These are phyloP conservation scores for Adelognathus sp. DNA, from an alignment of 2,888 invertebrate species.

Conservation along the genomic window DNA sequence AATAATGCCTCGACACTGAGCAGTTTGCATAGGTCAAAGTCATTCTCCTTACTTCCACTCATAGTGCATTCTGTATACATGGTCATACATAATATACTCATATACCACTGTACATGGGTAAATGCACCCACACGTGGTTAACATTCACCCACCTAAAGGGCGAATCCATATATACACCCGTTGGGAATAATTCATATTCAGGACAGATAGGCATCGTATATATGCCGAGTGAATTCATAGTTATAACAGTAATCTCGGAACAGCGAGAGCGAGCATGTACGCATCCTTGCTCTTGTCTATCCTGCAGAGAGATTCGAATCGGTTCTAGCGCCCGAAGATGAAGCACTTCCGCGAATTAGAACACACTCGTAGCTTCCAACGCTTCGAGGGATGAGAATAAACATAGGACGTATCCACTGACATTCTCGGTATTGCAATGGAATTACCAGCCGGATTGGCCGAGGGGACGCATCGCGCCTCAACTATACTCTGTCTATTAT, in stretches of 20 bases:
- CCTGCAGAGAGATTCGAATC: slow-evolving; percentile 39
- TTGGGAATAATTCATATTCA: slow-evolving; percentile 52
- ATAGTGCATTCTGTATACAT: neutral
- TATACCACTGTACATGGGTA: neutral
- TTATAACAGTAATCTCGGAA: slow-evolving; percentile 12
- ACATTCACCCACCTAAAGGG: slow-evolving; percentile 31
- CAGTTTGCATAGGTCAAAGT: no score
- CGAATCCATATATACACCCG: slow-evolving; percentile 36
- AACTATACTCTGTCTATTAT: no score
- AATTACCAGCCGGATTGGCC: neutral
- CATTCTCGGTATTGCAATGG: neutral
- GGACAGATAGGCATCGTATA: slow-evolving; percentile 9
- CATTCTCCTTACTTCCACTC: neutral
- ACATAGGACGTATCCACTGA: neutral
- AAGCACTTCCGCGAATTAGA: slow-evolving; percentile 47
- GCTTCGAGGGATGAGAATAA: neutral
- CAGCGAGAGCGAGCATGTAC: slow-evolving; percentile 22
- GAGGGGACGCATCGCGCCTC: no score
- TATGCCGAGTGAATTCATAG: neutral
- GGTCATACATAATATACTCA: neutral
- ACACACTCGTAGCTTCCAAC: slow-evolving; percentile 37
- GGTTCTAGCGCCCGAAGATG: slow-evolving; percentile 36
- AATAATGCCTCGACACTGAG: no score
- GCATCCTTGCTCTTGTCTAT: slow-evolving; percentile 35
- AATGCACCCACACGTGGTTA: slow-evolving; percentile 19